These are phyloP conservation scores for Hirtodrosophila histrioides DNA, from an alignment of 2,888 invertebrate genomes.

Conservation along the genomic window DNA sequence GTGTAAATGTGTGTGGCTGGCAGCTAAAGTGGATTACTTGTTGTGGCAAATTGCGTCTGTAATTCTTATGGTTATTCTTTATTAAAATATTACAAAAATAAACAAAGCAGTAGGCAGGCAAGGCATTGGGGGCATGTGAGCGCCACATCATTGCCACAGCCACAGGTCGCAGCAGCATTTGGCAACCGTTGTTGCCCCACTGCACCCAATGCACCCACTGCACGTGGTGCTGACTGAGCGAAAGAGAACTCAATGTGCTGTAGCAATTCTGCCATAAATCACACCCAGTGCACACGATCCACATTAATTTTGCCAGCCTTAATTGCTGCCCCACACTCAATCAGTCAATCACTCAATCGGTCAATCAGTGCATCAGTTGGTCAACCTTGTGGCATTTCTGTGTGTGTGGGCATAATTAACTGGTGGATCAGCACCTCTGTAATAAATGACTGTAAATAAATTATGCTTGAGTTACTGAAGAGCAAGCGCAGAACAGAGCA, in stretches of 20 bases:
- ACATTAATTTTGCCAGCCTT: slow-evolving; percentile 57
- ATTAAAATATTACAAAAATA: slow-evolving; percentile 40
- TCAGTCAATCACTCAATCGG: slow-evolving; percentile 9
- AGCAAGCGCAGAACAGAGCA: no score
- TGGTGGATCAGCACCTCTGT: slow-evolving; percentile 27
- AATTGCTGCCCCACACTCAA: slow-evolving; percentile 40
- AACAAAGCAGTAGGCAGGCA: neutral
- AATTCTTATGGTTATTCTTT: slow-evolving; percentile 16
- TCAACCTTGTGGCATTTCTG: slow-evolving; percentile 32
- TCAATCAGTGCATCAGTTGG: slow-evolving; percentile 29
- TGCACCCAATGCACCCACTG: slow-evolving; percentile 11
- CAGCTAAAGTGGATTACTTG: slow-evolving; percentile 64
- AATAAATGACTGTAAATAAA: slow-evolving; percentile 39
- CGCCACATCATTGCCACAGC: slow-evolving; percentile 27
- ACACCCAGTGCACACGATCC: slow-evolving; percentile 52
- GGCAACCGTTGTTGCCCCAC: slow-evolving; percentile 18
- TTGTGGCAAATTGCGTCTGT: slow-evolving; percentile 43
- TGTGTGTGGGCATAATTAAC: slow-evolving; percentile 52
- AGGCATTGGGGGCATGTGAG: slow-evolving; percentile 14
- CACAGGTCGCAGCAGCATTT: slow-evolving; percentile 20
- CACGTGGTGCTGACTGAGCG: slow-evolving; percentile 21
- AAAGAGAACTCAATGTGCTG: slow-evolving; percentile 41
- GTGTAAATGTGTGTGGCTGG: slow-evolving; percentile 9
- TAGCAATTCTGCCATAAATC: slow-evolving; percentile 45
- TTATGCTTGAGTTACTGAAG: slow-evolving; percentile 38